These are phyloP conservation scores for Sisyra nigra DNA, from an alignment of 2,888 invertebrate genomes.

Conservation along the genomic window DNA sequence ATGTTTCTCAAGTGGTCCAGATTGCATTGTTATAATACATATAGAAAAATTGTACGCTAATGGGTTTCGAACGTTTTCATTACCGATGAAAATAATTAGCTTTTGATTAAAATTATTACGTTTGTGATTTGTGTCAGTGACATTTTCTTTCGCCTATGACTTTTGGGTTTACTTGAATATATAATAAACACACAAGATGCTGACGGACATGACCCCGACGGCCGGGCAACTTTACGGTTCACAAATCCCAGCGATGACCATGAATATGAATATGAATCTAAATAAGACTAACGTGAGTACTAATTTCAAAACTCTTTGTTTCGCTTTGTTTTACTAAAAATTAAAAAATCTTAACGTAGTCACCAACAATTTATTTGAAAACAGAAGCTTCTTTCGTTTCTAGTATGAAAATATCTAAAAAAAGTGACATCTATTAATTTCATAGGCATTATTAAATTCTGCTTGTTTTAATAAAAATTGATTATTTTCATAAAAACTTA, in stretches of 20 bases:
- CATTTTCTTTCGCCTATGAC: constrained; percentile 4
- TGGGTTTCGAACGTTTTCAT: too few relatives aligned
- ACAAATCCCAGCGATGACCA: constrained; percentile 41
- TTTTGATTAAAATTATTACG: not conserved
- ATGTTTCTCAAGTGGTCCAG: constrained; percentile 23
- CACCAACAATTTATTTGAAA: too few relatives aligned
- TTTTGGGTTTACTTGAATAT: not conserved
- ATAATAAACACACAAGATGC: constrained; percentile 23
- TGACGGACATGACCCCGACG: constrained; percentile 43
- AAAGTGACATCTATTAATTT: too few relatives aligned
- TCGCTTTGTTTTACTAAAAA: not conserved
- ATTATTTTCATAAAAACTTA: too few relatives aligned
- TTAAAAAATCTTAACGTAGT: too few relatives aligned
- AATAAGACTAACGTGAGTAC: constrained; percentile 23
- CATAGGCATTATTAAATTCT: too few relatives aligned
- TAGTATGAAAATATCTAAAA: too few relatives aligned
- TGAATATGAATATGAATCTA: constrained; percentile 32
- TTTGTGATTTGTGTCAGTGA: constrained; percentile 6
- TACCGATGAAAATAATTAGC: too few relatives aligned
- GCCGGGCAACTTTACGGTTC: constrained; percentile 41
- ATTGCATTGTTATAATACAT: not conserved
- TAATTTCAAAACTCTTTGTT: not conserved
- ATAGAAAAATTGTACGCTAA: too few relatives aligned
- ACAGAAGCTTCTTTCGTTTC: too few relatives aligned
- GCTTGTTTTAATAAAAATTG: too few relatives aligned